Percentiles rank a stretch among this genome's conserved stretches.
phyloP scores from a whole-genome alignment of 2,797 vertebrate genomes.

The Stomatorhinus walkeri region DNA sequence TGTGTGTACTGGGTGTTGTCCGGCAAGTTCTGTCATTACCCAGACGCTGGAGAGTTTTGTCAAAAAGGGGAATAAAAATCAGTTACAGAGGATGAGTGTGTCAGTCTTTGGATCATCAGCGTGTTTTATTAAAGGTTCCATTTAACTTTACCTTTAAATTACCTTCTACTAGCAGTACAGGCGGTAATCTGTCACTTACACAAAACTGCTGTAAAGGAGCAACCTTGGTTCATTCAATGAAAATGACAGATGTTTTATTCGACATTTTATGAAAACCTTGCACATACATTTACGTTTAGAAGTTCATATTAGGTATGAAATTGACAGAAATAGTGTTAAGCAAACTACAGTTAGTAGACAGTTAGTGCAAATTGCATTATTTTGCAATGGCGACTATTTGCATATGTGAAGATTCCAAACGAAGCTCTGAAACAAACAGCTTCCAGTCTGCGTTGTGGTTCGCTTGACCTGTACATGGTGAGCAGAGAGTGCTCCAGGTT shows the following conservation, averaged over 20 bases:
- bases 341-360: background rate
- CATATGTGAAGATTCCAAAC: background rate
- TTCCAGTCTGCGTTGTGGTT: background rate
- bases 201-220: background rate
- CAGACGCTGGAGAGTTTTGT: background rate
- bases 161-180: background rate
- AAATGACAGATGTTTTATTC: background rate
- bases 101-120: background rate
- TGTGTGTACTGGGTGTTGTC: background rate
- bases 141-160: background rate
- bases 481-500: background rate
- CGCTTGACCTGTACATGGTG: background rate
- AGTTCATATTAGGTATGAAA: background rate
- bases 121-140: background rate
- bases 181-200: background rate
- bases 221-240: background rate
- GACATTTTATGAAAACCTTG: background rate
- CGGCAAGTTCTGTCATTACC: background rate
- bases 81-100: background rate
- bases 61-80: background rate
- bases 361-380: background rate
- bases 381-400: background rate
- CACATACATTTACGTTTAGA: background rate
- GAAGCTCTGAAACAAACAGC: background rate
- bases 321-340: background rate